Base-by-base conservation (phyloP, 2,888 invertebrate genomes). In the Drosophila emarginata region DNA sequence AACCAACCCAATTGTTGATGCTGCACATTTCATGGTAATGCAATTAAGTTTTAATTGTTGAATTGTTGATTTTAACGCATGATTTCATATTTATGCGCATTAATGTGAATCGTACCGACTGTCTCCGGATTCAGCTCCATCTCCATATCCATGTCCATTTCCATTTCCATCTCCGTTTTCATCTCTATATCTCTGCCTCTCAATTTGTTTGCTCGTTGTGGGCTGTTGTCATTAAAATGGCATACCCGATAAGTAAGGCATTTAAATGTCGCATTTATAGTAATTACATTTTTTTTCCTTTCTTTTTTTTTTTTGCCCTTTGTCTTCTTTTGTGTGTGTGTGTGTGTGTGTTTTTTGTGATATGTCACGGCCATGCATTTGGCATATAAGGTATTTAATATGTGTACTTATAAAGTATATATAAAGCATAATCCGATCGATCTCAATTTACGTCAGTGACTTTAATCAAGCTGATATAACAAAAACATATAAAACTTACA, bases 11-110 rank as follows among this genome's bases (percentile, higher is more conserved):
- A 66, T 73, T 70, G 70, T 82, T 88, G 82, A 86, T 86, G 88
- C 88, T 82, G 82, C 82, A 88, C 82, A 88, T 82, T 82, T 83
- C 88, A 88, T 87, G 83, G 87, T 88, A 84, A 84, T 84, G 84
- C 84, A 84, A 84, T 84, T 88, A 88, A 85, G 86, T 84, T 84
- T 84, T 84, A 84, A 84, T 87, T 88, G 84, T 88, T 84, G 89
- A 84, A 84, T 88, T 84, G 87, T 88, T 84, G 84, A 84, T 84
- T 87, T 88, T 88, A 87, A 88, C 87, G 87, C 87, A 81, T 88
- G 89, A 84, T 84, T 84, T 88, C 84, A 88, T 84, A 87, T 84
- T 84, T 88, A 84, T 88, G 77, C 82, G 77, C 81, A 84, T 87
- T 87, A 87, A 87, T 87, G 85, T 67, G 87, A 78, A 79, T 84